These are phyloP conservation scores for Hydrozoanthus tunicans DNA, from an alignment of 64 coral and sea anemone genomes.

Conservation along the genomic window DNA sequence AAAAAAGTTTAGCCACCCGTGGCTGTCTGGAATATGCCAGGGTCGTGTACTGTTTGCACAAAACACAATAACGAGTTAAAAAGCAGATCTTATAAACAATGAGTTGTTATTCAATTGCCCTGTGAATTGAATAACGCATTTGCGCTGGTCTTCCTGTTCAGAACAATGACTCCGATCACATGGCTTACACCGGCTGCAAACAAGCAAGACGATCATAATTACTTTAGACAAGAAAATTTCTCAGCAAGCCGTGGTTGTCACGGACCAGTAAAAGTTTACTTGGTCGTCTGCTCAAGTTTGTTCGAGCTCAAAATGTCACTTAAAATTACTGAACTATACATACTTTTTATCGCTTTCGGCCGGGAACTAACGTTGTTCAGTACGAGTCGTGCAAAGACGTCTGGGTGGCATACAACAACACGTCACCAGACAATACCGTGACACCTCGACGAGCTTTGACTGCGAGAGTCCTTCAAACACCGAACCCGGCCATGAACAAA, in stretches of 20 bases:
- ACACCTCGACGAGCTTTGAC: too few species aligned
- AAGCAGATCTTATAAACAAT: constrained; percentile 21
- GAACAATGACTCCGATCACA: constrained; percentile 43
- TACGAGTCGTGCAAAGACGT: not conserved
- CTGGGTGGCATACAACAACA: not conserved
- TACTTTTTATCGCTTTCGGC: too few species aligned
- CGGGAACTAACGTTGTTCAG: not conserved
- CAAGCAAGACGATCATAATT: constrained; percentile 11
- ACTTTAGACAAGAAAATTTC: not conserved
- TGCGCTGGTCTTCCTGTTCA: not conserved
- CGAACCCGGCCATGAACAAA: too few species aligned
- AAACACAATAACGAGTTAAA: constrained; percentile 25
- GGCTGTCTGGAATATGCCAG: not conserved
- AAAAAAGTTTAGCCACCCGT: not conserved
- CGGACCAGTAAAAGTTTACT: not conserved
- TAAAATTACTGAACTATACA: too few species aligned
- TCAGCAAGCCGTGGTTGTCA: constrained; percentile 12
- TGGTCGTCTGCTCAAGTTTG: too few species aligned
- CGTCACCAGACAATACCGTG: too few species aligned
- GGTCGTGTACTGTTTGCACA: not conserved
- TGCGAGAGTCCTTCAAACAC: too few species aligned
- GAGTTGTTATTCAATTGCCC: constrained; percentile 38
- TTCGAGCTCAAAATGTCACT: too few species aligned
- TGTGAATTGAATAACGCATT: constrained; percentile 10
- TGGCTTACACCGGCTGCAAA: constrained; percentile 25